Percentiles rank a stretch among this genome's conserved stretches.
These are phyloP conservation scores for Pissodes strobi DNA, from an alignment of 1,140 invertebrate species.

Conservation along the genomic window DNA sequence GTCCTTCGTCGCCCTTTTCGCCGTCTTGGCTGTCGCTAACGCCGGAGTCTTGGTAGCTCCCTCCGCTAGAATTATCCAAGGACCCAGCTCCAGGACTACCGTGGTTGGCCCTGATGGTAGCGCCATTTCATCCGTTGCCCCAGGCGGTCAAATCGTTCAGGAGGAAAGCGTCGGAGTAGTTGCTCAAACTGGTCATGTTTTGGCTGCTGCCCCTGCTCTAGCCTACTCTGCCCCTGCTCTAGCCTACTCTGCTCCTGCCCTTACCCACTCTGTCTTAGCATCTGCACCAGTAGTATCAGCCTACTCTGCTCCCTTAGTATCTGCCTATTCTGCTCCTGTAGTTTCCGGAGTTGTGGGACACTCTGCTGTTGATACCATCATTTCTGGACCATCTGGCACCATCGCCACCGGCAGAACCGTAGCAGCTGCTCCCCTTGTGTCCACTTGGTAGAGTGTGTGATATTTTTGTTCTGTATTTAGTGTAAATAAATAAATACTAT, in stretches of 20 bases:
- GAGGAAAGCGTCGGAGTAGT: conserved; percentile 30
- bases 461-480: too few relatives aligned
- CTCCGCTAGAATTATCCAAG: conserved; percentile 40
- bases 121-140: conserved; percentile 35
- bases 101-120: conserved; percentile 43
- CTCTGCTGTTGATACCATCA: not conserved
- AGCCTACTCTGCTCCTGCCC: conserved; percentile 6
- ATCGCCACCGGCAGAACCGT: conserved; percentile 4
- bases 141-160: conserved; percentile 39
- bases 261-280: conserved; percentile 13
- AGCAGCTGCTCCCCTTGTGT: not conserved
- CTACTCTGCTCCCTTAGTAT: conserved; percentile 17
- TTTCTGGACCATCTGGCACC: conserved; percentile 10
- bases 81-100: conserved; percentile 37
- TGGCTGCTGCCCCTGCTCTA: not conserved
- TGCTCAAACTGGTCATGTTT: conserved; percentile 20
- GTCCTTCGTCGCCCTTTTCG: not conserved
- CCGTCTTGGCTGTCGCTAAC: conserved; percentile 22
- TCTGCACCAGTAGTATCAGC: conserved; percentile 15
- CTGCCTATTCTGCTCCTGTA: conserved; percentile 7
- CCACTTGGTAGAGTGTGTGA: too few relatives aligned
- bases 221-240: not conserved
- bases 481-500: too few relatives aligned
- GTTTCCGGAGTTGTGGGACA: not conserved
- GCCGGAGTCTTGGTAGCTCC: conserved; percentile 33